These are phyloP conservation scores for Silurus lanzhouensis DNA, from an alignment of 2,797 vertebrate genomes.

Conservation along the genomic window DNA sequence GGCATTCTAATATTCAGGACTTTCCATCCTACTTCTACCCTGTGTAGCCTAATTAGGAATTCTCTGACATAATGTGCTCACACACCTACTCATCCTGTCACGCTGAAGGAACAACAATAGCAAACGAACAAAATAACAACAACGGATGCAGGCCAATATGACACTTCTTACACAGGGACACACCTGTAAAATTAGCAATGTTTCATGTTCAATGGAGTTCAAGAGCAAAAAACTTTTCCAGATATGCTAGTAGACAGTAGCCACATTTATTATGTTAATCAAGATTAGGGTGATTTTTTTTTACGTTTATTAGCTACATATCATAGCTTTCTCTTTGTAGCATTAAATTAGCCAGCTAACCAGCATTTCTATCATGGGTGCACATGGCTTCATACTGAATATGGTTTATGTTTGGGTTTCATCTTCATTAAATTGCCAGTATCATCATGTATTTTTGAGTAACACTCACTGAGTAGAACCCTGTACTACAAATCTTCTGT, in stretches of 20 bases:
- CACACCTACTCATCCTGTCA: slow-evolving; percentile 9
- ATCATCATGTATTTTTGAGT: neutral
- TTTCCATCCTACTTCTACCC: neutral
- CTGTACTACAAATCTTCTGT: neutral
- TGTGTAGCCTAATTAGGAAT: slow-evolving; percentile 14
- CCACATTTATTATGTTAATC: neutral
- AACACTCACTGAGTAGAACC: neutral
- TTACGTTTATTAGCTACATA: neutral
- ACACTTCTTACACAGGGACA: neutral
- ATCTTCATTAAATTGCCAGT: neutral
- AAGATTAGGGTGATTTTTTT: neutral
- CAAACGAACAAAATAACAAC: neutral
- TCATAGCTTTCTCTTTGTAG: neutral
- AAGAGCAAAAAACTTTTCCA: neutral
- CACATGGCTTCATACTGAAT: neutral
- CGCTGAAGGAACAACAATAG: slow-evolving; percentile 7
- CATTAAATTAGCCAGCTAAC: neutral
- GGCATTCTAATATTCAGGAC: neutral
- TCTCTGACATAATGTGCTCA: slow-evolving; percentile 12
- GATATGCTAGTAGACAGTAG: neutral
- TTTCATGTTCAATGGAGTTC: neutral
- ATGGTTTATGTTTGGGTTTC: neutral
- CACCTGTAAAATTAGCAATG: neutral
- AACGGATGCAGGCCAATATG: neutral
- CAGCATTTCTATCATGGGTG: neutral